phyloP scores from a whole-genome alignment of 2,113 vertebrate genomes.

The Seriola quinqueradiata region DNA sequence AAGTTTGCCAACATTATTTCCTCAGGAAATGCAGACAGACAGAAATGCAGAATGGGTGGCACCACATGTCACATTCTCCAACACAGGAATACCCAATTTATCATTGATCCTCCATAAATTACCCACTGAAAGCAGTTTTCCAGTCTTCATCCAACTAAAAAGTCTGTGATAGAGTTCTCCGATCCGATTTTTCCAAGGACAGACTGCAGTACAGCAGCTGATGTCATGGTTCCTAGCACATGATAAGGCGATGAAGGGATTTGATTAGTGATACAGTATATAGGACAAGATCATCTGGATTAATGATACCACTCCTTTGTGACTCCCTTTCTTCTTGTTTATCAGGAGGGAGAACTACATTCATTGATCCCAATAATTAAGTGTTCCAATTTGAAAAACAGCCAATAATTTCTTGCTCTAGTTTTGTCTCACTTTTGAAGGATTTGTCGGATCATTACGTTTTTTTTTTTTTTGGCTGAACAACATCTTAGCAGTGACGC shows the following conservation, averaged over 20 bases:
- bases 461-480: not conserved
- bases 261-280: constrained; percentile 78
- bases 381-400: not conserved
- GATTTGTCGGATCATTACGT: constrained; percentile 22
- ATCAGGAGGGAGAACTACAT: not conserved
- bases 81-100: not conserved
- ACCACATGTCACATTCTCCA: not conserved
- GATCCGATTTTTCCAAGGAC: constrained; percentile 65
- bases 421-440: constrained; percentile 4
- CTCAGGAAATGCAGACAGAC: not conserved
- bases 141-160: constrained; percentile 10
- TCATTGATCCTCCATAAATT: not conserved
- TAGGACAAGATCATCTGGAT: constrained; percentile 80
- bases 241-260: constrained; percentile 83
- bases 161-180: constrained; percentile 1
- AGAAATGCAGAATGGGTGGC: not conserved
- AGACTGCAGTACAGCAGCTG: constrained; percentile 63
- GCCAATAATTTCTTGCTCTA: not conserved
- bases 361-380: constrained; percentile 22
- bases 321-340: constrained; percentile 20
- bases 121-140: constrained; percentile 24
- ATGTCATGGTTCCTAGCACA: constrained; percentile 59
- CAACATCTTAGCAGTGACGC: not conserved
- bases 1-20: not conserved
- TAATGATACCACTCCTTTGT: constrained; percentile 43